A percentile compares a stretch with the other conserved stretches of the same genome.
Conservation (phyloP, 1,140 invertebrate species). For the Dendrolimus punctatus region DNA sequence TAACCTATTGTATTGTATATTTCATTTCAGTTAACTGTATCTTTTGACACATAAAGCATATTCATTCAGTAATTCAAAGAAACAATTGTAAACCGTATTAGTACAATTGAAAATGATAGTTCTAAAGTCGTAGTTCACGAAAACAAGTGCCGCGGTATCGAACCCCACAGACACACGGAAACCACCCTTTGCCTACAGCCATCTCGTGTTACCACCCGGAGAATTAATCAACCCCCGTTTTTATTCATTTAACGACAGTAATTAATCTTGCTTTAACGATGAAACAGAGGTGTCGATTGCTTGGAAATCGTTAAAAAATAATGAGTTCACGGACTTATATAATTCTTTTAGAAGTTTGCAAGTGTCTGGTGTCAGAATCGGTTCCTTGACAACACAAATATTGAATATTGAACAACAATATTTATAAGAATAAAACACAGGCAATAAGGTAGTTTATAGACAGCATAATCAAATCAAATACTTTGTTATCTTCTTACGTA, state of each 20-base stretch:
- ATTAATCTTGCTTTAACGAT: slow-evolving; percentile 54
- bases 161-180: slow-evolving; percentile 17
- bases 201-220: slow-evolving; percentile 47
- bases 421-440: too few relatives aligned
- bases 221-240: slow-evolving; percentile 41
- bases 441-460: too few relatives aligned
- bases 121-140: too few relatives aligned
- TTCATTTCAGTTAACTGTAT: too few relatives aligned
- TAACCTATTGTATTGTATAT: too few relatives aligned
- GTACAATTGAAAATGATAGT: too few relatives aligned
- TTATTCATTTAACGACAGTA: slow-evolving; percentile 34
- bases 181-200: slow-evolving; percentile 43
- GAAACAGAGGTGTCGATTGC: slow-evolving; percentile 46
- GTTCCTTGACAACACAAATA: not conserved
- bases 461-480: too few relatives aligned
- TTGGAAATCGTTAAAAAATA: slow-evolving; percentile 41
- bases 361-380: slow-evolving; percentile 31
- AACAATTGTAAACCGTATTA: too few relatives aligned
- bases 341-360: slow-evolving; percentile 21
- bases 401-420: too few relatives aligned
- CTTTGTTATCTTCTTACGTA: not conserved
- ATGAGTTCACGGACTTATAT: slow-evolving; percentile 32
- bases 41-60: too few relatives aligned
- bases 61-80: too few relatives aligned
- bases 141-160: slow-evolving; percentile 3